Evolutionary conservation across 2,888 invertebrate genomes (phyloP).

Genomic region (Mamestra brassicae): DNA sequence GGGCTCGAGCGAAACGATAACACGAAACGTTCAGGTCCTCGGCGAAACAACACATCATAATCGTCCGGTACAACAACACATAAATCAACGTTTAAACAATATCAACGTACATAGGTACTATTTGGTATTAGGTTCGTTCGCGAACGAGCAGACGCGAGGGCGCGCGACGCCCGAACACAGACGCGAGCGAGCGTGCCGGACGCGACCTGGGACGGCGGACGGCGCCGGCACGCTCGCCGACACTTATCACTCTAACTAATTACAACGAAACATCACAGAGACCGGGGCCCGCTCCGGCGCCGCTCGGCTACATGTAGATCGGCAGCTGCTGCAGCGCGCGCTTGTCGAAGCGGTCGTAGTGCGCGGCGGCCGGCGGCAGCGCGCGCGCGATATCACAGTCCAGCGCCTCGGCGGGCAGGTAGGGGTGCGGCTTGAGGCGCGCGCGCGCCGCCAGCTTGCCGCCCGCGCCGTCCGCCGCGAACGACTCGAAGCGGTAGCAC

Average conservation of each 20-base stretch:
- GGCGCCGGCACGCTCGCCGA: slow-evolving; percentile 60
- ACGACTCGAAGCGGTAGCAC: slow-evolving; percentile 79
- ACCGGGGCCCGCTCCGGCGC: slow-evolving; percentile 74
- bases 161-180: slow-evolving; percentile 67
- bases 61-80: slow-evolving; percentile 85
- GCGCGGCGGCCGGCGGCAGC: slow-evolving; percentile 81
- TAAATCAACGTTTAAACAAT: slow-evolving; percentile 86
- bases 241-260: slow-evolving; percentile 85
- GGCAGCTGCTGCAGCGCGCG: slow-evolving; percentile 90
- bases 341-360: slow-evolving; percentile 89
- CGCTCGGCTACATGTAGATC: slow-evolving; percentile 87
- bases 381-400: slow-evolving; percentile 88
- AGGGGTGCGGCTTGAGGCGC: slow-evolving; percentile 81
- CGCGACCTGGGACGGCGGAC: slow-evolving; percentile 62
- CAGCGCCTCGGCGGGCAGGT: slow-evolving; percentile 78
- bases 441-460: slow-evolving; percentile 76
- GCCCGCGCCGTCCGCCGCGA: slow-evolving; percentile 71
- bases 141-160: slow-evolving; percentile 64
- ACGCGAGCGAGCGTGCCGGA: slow-evolving; percentile 58
- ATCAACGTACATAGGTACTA: slow-evolving; percentile 88
- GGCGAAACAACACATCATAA: slow-evolving; percentile 73
- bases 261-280: slow-evolving; percentile 87
- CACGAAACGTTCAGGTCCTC: slow-evolving; percentile 68
- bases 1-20: slow-evolving; percentile 63
- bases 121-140: slow-evolving; percentile 85